phyloP scores from a whole-genome alignment of 2,113 vertebrate species.

The Calonectris borealis region DNA sequence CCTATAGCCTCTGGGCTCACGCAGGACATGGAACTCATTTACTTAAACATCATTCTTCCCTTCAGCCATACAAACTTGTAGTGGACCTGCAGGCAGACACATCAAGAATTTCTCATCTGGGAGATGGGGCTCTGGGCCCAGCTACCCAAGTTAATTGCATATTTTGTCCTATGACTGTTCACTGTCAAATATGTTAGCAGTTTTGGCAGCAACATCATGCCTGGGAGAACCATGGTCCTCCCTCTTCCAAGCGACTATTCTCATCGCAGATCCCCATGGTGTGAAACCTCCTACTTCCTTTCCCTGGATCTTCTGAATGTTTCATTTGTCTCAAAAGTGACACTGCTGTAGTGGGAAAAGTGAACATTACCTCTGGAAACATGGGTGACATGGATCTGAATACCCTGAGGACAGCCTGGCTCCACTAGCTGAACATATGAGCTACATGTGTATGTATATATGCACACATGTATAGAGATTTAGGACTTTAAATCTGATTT shows the following conservation, averaged over 20 bases:
- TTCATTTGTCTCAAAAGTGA: neutral
- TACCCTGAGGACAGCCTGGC: neutral
- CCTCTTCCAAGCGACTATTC: neutral
- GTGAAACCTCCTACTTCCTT: neutral
- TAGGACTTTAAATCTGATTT: neutral
- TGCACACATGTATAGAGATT: neutral
- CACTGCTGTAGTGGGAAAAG: neutral
- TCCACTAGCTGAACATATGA: neutral
- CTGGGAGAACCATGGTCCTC: neutral
- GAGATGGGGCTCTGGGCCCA: neutral
- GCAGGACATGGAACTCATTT: neutral
- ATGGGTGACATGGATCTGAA: neutral
- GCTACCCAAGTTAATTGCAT: neutral
- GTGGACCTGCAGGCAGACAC: neutral
- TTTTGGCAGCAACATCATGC: neutral
- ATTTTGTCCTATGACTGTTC: neutral
- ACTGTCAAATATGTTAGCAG: neutral
- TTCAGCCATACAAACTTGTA: neutral
- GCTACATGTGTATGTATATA: neutral
- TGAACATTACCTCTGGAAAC: neutral
- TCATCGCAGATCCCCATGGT: neutral
- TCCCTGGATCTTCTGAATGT: neutral
- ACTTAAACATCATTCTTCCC: neutral
- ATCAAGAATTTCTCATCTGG: neutral
- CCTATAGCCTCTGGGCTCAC: neutral